phyloP scores from a whole-genome alignment of 1,140 invertebrate species.

The Scaptomyza hsui region DNA sequence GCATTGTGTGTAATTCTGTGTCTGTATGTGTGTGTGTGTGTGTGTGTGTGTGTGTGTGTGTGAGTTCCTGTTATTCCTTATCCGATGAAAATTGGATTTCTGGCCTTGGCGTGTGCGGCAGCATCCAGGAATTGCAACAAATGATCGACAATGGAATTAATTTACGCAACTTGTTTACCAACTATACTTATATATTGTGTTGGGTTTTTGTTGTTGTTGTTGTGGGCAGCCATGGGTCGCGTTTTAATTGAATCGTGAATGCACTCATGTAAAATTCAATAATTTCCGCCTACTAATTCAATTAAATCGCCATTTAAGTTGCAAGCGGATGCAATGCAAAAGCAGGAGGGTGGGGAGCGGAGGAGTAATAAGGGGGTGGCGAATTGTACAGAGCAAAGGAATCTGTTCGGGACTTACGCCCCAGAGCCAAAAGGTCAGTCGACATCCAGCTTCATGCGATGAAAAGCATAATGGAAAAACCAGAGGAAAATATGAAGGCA shows the following conservation, averaged over 20 bases:
- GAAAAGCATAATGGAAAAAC: no score
- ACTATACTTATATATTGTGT: neutral
- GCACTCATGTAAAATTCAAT: conserved; percentile 79
- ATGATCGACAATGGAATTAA: neutral
- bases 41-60: neutral
- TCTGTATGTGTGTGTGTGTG: neutral
- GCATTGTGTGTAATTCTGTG: neutral
- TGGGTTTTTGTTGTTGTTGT: conserved; percentile 5
- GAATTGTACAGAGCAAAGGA: no score
- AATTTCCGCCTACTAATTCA: conserved; percentile 73
- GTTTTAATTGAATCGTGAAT: conserved; percentile 70
- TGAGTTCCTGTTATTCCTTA: neutral
- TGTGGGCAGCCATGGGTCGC: conserved; percentile 5
- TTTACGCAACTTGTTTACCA: conserved; percentile 12
- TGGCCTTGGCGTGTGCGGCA: conserved; percentile 34
- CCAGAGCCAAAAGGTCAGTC: no score
- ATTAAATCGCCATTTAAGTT: conserved; percentile 67
- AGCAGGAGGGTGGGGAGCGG: neutral
- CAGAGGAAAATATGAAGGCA: no score
- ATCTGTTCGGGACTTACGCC: no score
- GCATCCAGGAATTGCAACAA: neutral
- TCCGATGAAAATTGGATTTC: neutral
- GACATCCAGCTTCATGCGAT: no score
- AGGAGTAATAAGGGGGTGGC: neutral
- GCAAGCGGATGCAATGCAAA: conserved; percentile 12